Conservation (phyloP, 2,797 vertebrate species). For the Diceros bicornis region DNA sequence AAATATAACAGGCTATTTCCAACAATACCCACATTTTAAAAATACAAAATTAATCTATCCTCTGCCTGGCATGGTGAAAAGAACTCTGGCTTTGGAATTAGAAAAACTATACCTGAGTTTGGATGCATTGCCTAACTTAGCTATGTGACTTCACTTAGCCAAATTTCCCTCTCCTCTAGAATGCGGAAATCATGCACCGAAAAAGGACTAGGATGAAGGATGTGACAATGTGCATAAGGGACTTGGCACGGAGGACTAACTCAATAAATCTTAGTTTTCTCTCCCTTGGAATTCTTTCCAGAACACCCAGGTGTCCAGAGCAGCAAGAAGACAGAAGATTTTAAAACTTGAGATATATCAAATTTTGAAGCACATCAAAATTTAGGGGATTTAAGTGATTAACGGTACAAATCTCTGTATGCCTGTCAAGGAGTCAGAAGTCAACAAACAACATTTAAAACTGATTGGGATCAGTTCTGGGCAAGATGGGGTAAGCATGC, state of each 20-base stretch:
- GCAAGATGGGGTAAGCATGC: background rate
- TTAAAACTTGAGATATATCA: background rate
- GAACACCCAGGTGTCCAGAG: background rate
- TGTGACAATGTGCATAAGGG: too few relatives aligned
- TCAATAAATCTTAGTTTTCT: background rate
- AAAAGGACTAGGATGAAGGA: background rate
- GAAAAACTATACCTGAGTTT: background rate
- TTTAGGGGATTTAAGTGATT: background rate
- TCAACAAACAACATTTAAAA: background rate
- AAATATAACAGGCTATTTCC: background rate
- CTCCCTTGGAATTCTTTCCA: background rate
- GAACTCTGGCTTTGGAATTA: background rate
- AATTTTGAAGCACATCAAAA: conserved; percentile 6
- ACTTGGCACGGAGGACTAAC: background rate
- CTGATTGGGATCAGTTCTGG: background rate
- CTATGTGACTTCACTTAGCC: background rate
- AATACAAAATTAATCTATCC: background rate
- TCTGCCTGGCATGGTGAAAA: background rate
- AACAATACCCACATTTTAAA: background rate
- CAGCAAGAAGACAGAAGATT: background rate
- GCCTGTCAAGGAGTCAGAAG: background rate
- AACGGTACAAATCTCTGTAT: background rate
- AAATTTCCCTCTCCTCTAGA: conserved; percentile 26
- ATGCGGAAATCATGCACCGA: background rate
- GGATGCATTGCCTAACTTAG: background rate